Evolutionary conservation across 2,113 vertebrate species (phyloP), one percentile per base, ranked within the genome.

Genomic region (Oreochromis niloticus): DNA sequence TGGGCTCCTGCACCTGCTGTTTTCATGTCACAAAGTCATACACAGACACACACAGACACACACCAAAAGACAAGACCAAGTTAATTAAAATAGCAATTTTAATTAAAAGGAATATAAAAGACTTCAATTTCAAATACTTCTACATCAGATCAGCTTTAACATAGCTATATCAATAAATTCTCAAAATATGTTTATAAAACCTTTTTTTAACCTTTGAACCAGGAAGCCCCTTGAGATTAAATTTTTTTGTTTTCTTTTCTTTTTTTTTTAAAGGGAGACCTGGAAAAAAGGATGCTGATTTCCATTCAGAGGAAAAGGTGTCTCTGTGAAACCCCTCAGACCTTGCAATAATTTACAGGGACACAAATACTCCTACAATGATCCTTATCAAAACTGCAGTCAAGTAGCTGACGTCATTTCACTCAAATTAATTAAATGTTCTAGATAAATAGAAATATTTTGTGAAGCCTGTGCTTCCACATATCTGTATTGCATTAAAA

Each of bases 71-170:
- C 0, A 17, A 19, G 34, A 43, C 54, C 24, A 16, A 82, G 71
- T 19, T 71, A 84, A 88, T 91, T 83, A 12, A 90, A 88, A 88
- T 84, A 85, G 83, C 1, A 1, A 11, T 73, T 94, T 94, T 91
- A 94, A 91, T 93, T 43, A 52, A 92, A 92, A 87, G 9, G 9
- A 48, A 63, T 30, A 66, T 57, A 56, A 80, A 90, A 86, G 7
- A 87, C 52, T 83, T 80, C 56, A 0, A 87, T 75, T 85, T 85
- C 19, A 87, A 75, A 32, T 52, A 84, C 36, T 79, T 17, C 68
- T 68, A 9, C 27, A 85, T 90, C 10, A 30, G 50, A 88, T 79
- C 22, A 68, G 14, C 43, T 22, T 78, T 6, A 83, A 48, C 13
- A 82, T 55, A 43, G 16, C 2, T 7, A 56, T 4, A 5, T 43